Evolutionary conservation across 2,113 vertebrate genomes (phyloP).

Genomic region (Anoplopoma fimbria): DNA sequence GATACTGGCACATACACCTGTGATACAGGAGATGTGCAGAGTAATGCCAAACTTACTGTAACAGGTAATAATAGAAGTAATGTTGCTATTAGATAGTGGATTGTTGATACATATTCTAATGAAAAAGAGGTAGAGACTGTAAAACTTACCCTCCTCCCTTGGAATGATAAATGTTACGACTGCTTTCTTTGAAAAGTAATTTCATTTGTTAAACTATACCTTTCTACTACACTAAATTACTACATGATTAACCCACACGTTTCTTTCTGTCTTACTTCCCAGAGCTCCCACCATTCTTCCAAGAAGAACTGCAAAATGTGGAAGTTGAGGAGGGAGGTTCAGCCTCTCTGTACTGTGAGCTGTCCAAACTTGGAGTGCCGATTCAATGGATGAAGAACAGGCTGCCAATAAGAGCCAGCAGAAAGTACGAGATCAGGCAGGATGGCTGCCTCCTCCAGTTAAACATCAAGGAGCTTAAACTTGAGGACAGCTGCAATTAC

Average conservation of each 20-base stretch:
- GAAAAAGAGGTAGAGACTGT: background rate
- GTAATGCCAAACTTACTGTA: slow-evolving; percentile 85
- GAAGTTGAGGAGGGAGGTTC: slow-evolving; percentile 62
- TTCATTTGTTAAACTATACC: background rate
- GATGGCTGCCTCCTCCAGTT: slow-evolving; percentile 75
- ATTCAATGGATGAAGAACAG: slow-evolving; percentile 80
- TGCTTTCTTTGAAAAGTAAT: background rate
- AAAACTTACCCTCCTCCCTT: background rate
- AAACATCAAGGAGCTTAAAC: slow-evolving; percentile 71
- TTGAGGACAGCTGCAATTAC: slow-evolving; percentile 75
- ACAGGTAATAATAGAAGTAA: slow-evolving; percentile 83
- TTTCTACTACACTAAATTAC: background rate
- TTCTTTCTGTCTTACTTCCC: background rate
- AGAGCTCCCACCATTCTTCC: slow-evolving; percentile 78
- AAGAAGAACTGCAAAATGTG: slow-evolving; percentile 66
- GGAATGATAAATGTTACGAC: background rate
- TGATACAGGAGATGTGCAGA: slow-evolving; percentile 86
- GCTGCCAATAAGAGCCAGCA: slow-evolving; percentile 70
- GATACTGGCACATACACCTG: slow-evolving; percentile 91
- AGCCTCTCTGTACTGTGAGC: slow-evolving; percentile 71
- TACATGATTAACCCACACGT: slow-evolving; percentile 6
- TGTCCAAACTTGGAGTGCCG: slow-evolving; percentile 74
- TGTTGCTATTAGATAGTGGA: background rate
- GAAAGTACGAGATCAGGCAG: slow-evolving; percentile 81
- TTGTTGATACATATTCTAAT: background rate